Percentiles rank a stretch among this genome's conserved stretches.
Conservation (phyloP, 2,888 invertebrate species). For the Hyposoter dolosus region DNA sequence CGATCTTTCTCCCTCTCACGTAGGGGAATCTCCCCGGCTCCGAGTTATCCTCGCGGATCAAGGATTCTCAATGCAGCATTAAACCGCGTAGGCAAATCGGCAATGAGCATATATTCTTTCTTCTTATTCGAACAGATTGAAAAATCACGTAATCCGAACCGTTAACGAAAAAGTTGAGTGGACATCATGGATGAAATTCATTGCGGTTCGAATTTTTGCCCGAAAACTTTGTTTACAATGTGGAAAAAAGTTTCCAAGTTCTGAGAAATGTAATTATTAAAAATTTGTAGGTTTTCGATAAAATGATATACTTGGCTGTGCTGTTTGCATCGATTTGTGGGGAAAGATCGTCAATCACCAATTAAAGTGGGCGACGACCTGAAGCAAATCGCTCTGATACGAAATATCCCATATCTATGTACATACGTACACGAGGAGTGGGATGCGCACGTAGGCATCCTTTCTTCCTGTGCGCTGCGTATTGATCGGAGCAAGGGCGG, state of each 20-base stretch:
- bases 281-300: neutral
- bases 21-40: constrained; percentile 17
- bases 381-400: neutral
- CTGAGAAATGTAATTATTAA: neutral
- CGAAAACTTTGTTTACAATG: neutral
- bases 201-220: too few relatives aligned
- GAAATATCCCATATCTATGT: constrained; percentile 33
- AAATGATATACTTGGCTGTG: neutral
- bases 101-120: constrained; percentile 9
- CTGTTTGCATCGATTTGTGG: neutral
- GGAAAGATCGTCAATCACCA: constrained; percentile 7
- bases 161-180: neutral
- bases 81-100: constrained; percentile 53
- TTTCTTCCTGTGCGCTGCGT: constrained; percentile 69
- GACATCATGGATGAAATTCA: too few relatives aligned
- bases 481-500: constrained; percentile 75
- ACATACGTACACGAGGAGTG: constrained; percentile 40
- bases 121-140: neutral
- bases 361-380: neutral
- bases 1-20: neutral
- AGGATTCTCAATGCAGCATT: constrained; percentile 41
- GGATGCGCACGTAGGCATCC: constrained; percentile 66
- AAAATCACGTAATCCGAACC: neutral
- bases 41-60: constrained; percentile 29
- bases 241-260: neutral